Evolutionary conservation across 2,797 vertebrate genomes (phyloP).

Genomic region (Peromyscus nudipes): DNA sequence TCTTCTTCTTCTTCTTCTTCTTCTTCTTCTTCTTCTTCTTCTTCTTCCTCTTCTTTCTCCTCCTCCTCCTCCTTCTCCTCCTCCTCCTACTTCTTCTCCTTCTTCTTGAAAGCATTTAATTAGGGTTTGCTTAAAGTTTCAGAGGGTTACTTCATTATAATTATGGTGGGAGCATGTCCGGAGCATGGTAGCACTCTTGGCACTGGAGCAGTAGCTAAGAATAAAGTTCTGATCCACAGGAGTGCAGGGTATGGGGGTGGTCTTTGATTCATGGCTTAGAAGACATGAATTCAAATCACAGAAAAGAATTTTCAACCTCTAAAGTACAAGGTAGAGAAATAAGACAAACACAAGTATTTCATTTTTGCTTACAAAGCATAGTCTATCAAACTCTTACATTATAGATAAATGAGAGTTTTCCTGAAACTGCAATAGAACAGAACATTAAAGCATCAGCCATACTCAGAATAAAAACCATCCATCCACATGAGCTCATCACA

Average conservation of each 20-base stretch:
- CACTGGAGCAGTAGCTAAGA: background rate
- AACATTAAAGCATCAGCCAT: background rate
- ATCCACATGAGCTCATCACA: background rate
- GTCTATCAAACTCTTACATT: background rate
- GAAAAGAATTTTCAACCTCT: background rate
- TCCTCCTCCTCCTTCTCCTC: background rate
- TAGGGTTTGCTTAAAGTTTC: background rate
- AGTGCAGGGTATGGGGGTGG: background rate
- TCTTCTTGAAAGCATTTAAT: background rate
- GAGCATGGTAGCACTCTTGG: background rate
- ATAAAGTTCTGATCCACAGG: background rate
- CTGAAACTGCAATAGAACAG: background rate
- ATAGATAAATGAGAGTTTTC: background rate
- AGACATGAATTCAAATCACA: background rate
- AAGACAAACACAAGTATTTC: background rate
- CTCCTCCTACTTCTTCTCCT: too few species aligned
- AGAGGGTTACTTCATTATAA: background rate
- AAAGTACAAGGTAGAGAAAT: background rate
- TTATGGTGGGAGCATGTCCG: too few species aligned
- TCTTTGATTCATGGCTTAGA: background rate
- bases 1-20: background rate
- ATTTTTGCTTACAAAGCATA: background rate
- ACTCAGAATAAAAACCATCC: slow-evolving; percentile 10
- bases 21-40: background rate
- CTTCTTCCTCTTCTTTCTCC: background rate